Evolutionary conservation across 2,113 vertebrate species (phyloP).

Genomic region (Petrocephalus microphthalmus): DNA sequence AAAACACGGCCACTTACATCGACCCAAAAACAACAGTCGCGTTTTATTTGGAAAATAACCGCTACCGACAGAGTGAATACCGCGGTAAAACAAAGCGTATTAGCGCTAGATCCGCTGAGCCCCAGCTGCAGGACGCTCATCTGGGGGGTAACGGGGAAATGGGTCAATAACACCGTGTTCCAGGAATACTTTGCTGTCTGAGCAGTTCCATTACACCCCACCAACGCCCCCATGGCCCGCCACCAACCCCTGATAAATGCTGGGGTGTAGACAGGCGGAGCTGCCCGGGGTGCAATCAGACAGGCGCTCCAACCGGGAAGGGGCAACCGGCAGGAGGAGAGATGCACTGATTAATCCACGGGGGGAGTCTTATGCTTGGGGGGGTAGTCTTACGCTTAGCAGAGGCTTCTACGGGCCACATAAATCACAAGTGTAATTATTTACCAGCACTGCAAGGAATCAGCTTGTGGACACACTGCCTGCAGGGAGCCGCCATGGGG

Average conservation of each 20-base stretch:
- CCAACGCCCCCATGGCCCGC: too few species aligned
- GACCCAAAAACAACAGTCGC: neutral
- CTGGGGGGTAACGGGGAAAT: neutral
- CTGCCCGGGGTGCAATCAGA: neutral
- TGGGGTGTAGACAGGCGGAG: neutral
- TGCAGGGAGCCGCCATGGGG: constrained; percentile 26
- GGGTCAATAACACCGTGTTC: neutral
- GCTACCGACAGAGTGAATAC: constrained; percentile 15
- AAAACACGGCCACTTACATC: neutral
- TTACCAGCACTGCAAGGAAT: constrained; percentile 26
- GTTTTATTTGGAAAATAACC: neutral
- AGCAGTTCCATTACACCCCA: neutral
- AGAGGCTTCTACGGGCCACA: constrained; percentile 1
- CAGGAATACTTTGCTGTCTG: neutral
- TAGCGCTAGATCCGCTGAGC: neutral
- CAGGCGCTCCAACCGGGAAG: neutral
- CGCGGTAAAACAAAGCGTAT: neutral
- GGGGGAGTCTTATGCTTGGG: too few species aligned
- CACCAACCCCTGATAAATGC: neutral
- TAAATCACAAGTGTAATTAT: constrained; percentile 53
- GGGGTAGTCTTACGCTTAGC: constrained; percentile 29
- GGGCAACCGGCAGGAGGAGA: neutral
- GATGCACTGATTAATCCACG: neutral
- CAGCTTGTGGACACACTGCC: constrained; percentile 28
- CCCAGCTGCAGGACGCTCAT: neutral